These are phyloP conservation scores for Platorchestia sp. DNA, from an alignment of 1,140 invertebrate genomes.

Conservation along the genomic window DNA sequence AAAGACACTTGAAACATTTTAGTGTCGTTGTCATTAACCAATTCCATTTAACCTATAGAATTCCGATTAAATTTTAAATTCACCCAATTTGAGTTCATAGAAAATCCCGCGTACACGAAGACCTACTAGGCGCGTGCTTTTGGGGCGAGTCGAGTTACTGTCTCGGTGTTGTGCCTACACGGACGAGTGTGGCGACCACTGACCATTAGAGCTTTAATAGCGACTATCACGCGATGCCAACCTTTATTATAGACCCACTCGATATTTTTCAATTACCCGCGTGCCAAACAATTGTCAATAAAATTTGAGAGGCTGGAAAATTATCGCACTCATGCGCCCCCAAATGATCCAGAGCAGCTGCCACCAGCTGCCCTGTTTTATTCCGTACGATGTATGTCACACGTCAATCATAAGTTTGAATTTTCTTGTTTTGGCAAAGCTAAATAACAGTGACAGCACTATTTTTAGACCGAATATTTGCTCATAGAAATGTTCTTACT, in stretches of 20 bases:
- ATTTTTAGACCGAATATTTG: too few species aligned
- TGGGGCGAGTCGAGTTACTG: background rate
- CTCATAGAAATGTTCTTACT: too few species aligned
- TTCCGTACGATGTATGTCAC: background rate
- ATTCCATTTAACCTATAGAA: too few species aligned
- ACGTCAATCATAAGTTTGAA: too few species aligned
- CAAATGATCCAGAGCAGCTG: background rate
- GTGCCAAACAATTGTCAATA: conserved; percentile 38
- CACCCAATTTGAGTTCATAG: too few species aligned
- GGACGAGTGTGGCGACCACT: background rate
- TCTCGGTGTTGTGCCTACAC: background rate
- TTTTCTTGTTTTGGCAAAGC: too few species aligned
- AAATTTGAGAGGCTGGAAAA: background rate
- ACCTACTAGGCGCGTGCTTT: too few species aligned
- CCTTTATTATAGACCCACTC: conserved; percentile 9
- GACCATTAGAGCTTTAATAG: background rate
- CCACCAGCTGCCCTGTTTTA: background rate
- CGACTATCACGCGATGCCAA: background rate
- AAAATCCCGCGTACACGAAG: too few species aligned
- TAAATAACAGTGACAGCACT: too few species aligned
- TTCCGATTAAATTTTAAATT: too few species aligned
- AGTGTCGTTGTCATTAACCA: too few species aligned
- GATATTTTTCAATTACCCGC: background rate
- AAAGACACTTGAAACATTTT: too few species aligned
- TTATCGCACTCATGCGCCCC: background rate